Conservation (phyloP, 2,888 invertebrate genomes). For the Aleiodes testaceus region DNA sequence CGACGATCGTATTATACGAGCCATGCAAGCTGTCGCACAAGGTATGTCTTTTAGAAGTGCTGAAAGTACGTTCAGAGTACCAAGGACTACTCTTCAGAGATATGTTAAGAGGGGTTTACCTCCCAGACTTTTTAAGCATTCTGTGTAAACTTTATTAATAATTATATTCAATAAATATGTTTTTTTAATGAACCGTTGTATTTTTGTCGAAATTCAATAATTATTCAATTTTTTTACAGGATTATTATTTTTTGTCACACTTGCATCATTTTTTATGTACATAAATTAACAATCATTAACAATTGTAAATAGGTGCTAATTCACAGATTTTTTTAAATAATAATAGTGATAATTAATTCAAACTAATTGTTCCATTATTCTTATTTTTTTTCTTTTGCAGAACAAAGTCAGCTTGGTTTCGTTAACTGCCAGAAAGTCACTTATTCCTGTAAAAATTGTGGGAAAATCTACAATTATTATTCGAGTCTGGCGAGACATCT, state of each 20-base stretch:
- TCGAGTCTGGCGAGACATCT: slow-evolving; percentile 71
- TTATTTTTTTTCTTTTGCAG: slow-evolving; percentile 49
- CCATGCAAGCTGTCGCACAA: slow-evolving; percentile 59
- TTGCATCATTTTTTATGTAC: background rate
- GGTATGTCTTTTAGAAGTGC: slow-evolving; percentile 65
- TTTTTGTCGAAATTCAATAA: too few relatives aligned
- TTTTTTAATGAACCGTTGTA: background rate
- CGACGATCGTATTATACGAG: slow-evolving; percentile 47
- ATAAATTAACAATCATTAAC: slow-evolving; percentile 23
- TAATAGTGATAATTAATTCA: background rate
- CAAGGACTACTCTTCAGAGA: slow-evolving; percentile 62
- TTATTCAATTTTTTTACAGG: too few relatives aligned
- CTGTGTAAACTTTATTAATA: background rate
- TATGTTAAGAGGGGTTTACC: slow-evolving; percentile 58
- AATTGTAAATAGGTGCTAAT: slow-evolving; percentile 22
- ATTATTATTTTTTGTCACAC: too few relatives aligned
- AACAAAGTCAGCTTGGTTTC: slow-evolving; percentile 52
- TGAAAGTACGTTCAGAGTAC: slow-evolving; percentile 56
- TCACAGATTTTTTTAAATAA: too few relatives aligned
- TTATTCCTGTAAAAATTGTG: slow-evolving; percentile 72
- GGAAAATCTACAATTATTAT: slow-evolving; percentile 73
- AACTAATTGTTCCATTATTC: too few relatives aligned
- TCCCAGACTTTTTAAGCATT: background rate
- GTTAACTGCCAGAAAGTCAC: slow-evolving; percentile 59
- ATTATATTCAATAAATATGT: slow-evolving; percentile 6